Evolutionary conservation across 1,140 invertebrate genomes (phyloP).

Genomic region (Papilio glaucus): DNA sequence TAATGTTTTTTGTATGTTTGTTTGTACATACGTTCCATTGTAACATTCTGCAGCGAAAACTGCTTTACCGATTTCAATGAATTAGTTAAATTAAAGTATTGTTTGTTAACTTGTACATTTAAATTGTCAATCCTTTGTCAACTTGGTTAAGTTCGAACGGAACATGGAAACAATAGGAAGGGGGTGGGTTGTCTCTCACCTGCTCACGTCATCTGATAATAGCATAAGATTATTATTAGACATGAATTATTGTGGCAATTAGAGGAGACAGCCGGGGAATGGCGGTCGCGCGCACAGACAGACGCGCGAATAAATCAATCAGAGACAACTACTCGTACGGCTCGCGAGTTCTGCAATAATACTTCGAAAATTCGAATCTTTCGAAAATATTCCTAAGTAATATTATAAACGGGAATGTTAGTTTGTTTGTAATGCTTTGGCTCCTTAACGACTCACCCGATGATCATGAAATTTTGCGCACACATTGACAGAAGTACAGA

Average conservation of each 20-base stretch:
- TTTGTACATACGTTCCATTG: too few relatives aligned
- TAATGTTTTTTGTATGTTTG: too few relatives aligned
- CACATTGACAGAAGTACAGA: too few relatives aligned
- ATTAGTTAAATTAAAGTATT: too few relatives aligned
- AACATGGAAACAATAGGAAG: slow-evolving; percentile 31
- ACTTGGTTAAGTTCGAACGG: background rate
- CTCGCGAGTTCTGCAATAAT: slow-evolving; percentile 9
- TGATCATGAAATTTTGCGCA: too few relatives aligned
- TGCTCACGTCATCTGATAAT: slow-evolving; percentile 57
- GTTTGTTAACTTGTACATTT: background rate
- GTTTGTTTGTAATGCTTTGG: too few relatives aligned
- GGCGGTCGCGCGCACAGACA: slow-evolving; percentile 53
- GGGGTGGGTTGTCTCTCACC: slow-evolving; percentile 38
- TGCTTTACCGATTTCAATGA: too few relatives aligned
- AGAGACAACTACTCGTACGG: slow-evolving; percentile 41
- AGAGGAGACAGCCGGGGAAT: slow-evolving; percentile 62
- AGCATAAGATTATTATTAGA: slow-evolving; percentile 76
- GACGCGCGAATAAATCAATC: slow-evolving; percentile 64
- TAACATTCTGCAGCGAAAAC: too few relatives aligned
- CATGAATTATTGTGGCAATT: slow-evolving; percentile 77
- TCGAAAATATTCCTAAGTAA: too few relatives aligned
- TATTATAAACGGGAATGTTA: too few relatives aligned
- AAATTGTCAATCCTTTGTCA: background rate
- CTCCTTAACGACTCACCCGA: too few relatives aligned
- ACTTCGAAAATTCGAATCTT: background rate